A percentile compares a stretch with the other conserved stretches of the same genome.
Evolutionary conservation across 2,888 invertebrate species (phyloP).

Genomic region (Chrysolina americana): DNA sequence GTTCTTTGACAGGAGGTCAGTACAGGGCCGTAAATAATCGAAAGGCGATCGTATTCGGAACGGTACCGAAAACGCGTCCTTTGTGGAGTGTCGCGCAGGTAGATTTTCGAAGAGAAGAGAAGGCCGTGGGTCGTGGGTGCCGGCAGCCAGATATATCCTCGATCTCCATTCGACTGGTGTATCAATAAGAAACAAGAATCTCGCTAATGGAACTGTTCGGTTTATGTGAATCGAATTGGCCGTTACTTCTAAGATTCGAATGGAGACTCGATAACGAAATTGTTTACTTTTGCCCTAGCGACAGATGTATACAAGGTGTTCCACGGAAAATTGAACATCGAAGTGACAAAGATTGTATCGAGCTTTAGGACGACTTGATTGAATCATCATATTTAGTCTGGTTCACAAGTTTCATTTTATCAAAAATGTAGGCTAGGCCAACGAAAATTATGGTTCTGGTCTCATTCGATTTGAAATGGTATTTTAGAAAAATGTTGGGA

Average conservation of each 20-base stretch:
- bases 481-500: too few relatives aligned
- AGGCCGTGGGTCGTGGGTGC: constrained; percentile 18
- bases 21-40: constrained; percentile 36
- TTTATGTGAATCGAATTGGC: neutral
- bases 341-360: too few relatives aligned
- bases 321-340: too few relatives aligned
- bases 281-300: neutral
- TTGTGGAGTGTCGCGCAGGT: constrained; percentile 24
- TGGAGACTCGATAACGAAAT: neutral
- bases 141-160: neutral
- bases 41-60: constrained; percentile 13
- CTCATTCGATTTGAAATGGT: too few relatives aligned
- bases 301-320: neutral
- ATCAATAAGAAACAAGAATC: neutral
- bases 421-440: too few relatives aligned
- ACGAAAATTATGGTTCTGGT: too few relatives aligned
- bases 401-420: too few relatives aligned
- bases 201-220: neutral
- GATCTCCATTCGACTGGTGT: neutral
- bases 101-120: constrained; percentile 16
- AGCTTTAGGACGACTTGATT: too few relatives aligned
- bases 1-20: constrained; percentile 40
- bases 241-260: neutral
- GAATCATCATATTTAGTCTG: too few relatives aligned
- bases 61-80: constrained; percentile 26